Evolutionary conservation across 2,113 vertebrate genomes (phyloP), one percentile per base, ranked within the genome.

Genomic region (Excalfactoria chinensis): DNA sequence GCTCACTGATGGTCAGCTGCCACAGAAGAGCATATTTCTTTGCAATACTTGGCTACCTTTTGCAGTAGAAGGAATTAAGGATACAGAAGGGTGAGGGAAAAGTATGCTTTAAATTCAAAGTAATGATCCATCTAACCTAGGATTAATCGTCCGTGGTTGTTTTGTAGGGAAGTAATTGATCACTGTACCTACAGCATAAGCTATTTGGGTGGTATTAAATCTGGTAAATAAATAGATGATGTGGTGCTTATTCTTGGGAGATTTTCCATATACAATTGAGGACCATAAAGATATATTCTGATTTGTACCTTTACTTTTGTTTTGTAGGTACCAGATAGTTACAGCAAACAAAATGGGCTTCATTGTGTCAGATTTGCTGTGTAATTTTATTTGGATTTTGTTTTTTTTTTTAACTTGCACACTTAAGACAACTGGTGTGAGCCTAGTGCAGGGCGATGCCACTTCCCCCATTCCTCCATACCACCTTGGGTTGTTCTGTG

Each of bases 351-450:
- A 70, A 84, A 76, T 82, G 32, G 37, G 55, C 78, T 78, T 86
- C 56, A 74, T 63, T 63, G 55, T 59, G 25, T 90, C 84, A 59
- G 66, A 79, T 79, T 84, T 62, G 44, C 55, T 51, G 4, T 17
- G 32, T 55, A 14, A 87, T 90, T 92, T 94, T 67, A 90, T 87
- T 95, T 93, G 84, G 59, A 90, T 76, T 90, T 89, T 37, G 10
- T 0, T 89, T 9, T 13, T 90, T 85, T 62, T 80, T 88, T 90
- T 83, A 87, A 81, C 55, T 90, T 95, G 67, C 88, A 93, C 85
- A 94, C 73, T 84, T 72, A 55, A 71, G 63, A 95, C 21, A 69
- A 22, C 77, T 41, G 51, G 12, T 88, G 77, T 89, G 86, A 94
- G 78, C 55, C 14, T 76, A 41, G 67, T 44, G 13, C 19, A 77